Base-by-base conservation (phyloP, 1,140 invertebrate species). In the fruit fly (Drosophila melanogaster) region DNA sequence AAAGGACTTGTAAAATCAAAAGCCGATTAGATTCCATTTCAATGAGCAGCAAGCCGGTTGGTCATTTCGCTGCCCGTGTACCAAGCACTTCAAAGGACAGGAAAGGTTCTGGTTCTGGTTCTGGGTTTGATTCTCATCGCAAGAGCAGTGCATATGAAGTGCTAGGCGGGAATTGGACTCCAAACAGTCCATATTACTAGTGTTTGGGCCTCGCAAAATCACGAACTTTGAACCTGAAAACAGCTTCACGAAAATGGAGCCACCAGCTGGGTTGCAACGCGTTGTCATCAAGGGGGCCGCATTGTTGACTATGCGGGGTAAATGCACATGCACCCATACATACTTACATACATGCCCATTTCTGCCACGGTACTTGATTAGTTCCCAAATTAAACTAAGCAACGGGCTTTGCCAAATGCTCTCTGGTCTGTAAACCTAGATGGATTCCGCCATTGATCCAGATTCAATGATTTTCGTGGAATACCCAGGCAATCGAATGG, bases 11-110 rank as follows among this genome's bases (percentile, higher is more conserved):
- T 79, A 89, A 84, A 87, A 87, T 87, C 84, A 89, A 87, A 87
- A 87, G 84, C 84, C 84, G 84, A 87, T 87, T 87, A 87, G 79
- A 87, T 87, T 87, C 85, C 79, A 84, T 87, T 87, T 87, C 79
- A 83, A 74, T 89, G 84, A 89, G 84, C 84, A 89, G 71, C 76
- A 59, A 73, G 83, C 84, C 79, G 79, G 84, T 83, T 89, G 83
- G 84, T 89, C 83, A 87, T 87, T 87, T 87, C 76, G 30, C 47
- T 79, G 71, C 79, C 75, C 55, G 70, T 65, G 64, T 50, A 30
- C 38, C 50, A 44, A 4, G 41, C 11, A 44, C 15, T 59, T 37
- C 22, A 15, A 61, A 46, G 43, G 17, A 4, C 22, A 12, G 14
- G 30, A 7, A 37, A n/a, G 33, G 35, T 8, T 33, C 44, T 47